Evolutionary conservation across 35 echinoderm and acorn worm genomes (phyloP).

Genomic region (Nesometra sesokonis): DNA sequence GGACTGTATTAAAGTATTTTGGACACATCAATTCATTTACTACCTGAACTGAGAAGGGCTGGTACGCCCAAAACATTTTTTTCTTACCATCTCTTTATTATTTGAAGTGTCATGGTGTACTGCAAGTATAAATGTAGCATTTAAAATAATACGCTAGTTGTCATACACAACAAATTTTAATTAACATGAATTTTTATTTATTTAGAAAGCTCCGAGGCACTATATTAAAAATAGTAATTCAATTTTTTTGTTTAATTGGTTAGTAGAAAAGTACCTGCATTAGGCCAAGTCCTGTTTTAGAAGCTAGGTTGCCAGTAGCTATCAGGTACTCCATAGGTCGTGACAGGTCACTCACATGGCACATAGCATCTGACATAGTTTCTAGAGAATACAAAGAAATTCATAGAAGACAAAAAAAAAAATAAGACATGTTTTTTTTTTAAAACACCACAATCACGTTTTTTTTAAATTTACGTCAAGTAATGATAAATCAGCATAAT

Average conservation of each 20-base stretch:
- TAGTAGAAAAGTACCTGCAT: slow-evolving; percentile 65
- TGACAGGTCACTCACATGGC: slow-evolving; percentile 28
- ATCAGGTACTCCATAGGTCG: slow-evolving; percentile 85
- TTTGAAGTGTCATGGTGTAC: too few species aligned
- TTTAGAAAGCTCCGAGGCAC: background rate
- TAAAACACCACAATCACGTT: too few species aligned
- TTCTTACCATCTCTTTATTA: too few species aligned
- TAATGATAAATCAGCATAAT: too few species aligned
- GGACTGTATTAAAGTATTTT: too few species aligned
- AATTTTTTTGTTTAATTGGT: too few species aligned
- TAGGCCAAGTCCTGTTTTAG: slow-evolving; percentile 85
- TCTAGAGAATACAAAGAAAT: slow-evolving; percentile 13
- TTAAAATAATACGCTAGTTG: background rate
- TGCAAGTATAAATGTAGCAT: too few species aligned
- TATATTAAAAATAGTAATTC: background rate
- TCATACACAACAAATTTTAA: background rate
- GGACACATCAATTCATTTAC: too few species aligned
- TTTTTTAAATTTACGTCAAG: too few species aligned
- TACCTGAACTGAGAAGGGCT: too few species aligned
- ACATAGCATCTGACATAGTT: slow-evolving; percentile 1
- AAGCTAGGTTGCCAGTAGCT: slow-evolving; percentile 76
- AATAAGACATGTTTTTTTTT: too few species aligned
- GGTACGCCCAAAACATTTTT: too few species aligned
- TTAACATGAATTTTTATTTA: background rate
- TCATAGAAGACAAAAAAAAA: background rate